Conservation (phyloP, 2,888 invertebrate genomes). For the Candidula unifasciata region DNA sequence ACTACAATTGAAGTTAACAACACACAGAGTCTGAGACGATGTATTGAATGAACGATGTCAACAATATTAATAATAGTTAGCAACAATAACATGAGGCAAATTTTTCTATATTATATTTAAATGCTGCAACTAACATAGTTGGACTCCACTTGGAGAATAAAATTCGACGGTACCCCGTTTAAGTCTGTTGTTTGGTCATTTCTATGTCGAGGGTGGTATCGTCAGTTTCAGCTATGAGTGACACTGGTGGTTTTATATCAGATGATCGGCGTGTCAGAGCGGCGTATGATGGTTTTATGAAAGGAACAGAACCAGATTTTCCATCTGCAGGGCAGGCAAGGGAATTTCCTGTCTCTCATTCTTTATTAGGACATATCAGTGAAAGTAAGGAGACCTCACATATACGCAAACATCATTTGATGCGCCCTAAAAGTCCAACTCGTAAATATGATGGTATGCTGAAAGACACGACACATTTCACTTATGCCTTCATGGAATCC, state of each 20-base stretch:
- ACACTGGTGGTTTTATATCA: conserved; percentile 61
- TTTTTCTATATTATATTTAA: too few relatives aligned
- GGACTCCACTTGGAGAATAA: too few relatives aligned
- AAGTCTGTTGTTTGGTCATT: too few relatives aligned
- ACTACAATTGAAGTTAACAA: too few relatives aligned
- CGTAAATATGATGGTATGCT: conserved; percentile 54
- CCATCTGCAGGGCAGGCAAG: conserved; percentile 28
- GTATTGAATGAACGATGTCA: too few relatives aligned
- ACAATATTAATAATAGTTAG: too few relatives aligned
- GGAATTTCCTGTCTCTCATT: conserved; percentile 44
- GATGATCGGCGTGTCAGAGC: conserved; percentile 48
- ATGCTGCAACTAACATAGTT: too few relatives aligned
- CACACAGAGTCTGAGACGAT: too few relatives aligned
- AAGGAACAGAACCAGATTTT: conserved; percentile 40
- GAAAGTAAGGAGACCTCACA: conserved; percentile 11
- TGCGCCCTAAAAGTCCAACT: conserved; percentile 65
- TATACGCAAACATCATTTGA: conserved; percentile 24
- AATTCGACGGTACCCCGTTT: too few relatives aligned
- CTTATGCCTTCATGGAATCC: conserved; percentile 62
- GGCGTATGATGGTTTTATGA: conserved; percentile 39
- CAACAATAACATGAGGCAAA: too few relatives aligned
- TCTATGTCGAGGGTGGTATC: too few relatives aligned
- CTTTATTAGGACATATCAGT: conserved; percentile 21
- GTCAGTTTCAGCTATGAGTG: conserved; percentile 61
- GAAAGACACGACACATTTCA: conserved; percentile 59